Evolutionary conservation across 1,140 invertebrate species (phyloP).

Genomic region (Ips typographus): DNA sequence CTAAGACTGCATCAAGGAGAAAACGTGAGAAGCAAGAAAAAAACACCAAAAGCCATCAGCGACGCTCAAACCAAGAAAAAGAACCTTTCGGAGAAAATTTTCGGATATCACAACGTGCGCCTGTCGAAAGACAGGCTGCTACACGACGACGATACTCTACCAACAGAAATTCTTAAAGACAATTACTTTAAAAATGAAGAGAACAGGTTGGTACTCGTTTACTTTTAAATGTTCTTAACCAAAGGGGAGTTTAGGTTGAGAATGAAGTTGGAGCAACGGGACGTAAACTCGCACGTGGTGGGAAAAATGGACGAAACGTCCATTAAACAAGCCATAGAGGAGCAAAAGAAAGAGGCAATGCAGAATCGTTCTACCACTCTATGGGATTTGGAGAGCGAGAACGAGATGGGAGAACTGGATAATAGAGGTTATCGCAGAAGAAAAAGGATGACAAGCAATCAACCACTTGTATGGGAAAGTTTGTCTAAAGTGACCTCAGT

Average conservation of each 20-base stretch:
- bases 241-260: constrained; percentile 35
- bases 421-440: constrained; percentile 43
- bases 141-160: constrained; percentile 46
- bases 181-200: constrained; percentile 50
- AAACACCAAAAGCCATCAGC: not conserved
- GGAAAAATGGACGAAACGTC: constrained; percentile 46
- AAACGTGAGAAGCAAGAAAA: constrained; percentile 47
- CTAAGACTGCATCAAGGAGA: constrained; percentile 28
- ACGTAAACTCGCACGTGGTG: constrained; percentile 46
- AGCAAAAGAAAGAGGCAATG: constrained; percentile 40
- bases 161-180: constrained; percentile 49
- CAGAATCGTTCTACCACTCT: constrained; percentile 46
- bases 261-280: constrained; percentile 49
- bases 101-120: constrained; percentile 47
- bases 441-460: constrained; percentile 39
- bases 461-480: constrained; percentile 30
- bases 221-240: not conserved
- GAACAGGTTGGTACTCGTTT: constrained; percentile 13
- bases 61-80: constrained; percentile 32
- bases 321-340: constrained; percentile 43
- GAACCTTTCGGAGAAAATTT: constrained; percentile 43
- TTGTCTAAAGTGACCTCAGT: constrained; percentile 47
- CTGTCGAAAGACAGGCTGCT: constrained; percentile 44
- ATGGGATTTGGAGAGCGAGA: constrained; percentile 52
- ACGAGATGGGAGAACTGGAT: constrained; percentile 47